Evolutionary conservation across 2,797 vertebrate genomes (phyloP).

Genomic region (Pangasius sanitwongsei): DNA sequence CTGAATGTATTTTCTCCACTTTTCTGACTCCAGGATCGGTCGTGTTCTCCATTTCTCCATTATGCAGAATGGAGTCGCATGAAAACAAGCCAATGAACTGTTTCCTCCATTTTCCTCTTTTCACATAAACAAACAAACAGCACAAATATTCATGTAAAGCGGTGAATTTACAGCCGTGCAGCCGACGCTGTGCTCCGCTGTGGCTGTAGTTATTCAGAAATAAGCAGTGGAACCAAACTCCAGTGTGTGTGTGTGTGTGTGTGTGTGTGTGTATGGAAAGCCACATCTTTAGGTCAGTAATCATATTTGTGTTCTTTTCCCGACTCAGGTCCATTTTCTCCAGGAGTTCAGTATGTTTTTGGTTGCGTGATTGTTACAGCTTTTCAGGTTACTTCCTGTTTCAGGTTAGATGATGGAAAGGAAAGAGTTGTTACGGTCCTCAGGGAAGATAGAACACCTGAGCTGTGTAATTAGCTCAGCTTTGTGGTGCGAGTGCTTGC

Average conservation of each 20-base stretch:
- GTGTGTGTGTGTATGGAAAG: not conserved
- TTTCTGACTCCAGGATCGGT: constrained; percentile 45
- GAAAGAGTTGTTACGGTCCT: not conserved
- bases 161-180: not conserved
- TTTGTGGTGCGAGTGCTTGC: not conserved
- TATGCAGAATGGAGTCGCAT: constrained; percentile 51
- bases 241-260: not conserved
- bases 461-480: not conserved
- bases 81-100: constrained; percentile 43
- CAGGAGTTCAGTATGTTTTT: not conserved
- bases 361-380: not conserved
- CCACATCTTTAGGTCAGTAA: not conserved
- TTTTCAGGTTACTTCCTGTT: not conserved
- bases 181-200: not conserved
- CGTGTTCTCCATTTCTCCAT: constrained; percentile 46
- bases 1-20: constrained; percentile 44
- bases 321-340: not conserved
- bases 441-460: not conserved
- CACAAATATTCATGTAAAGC: not conserved
- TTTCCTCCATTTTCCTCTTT: constrained; percentile 60
- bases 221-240: not conserved
- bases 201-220: not conserved
- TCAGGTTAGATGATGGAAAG: not conserved
- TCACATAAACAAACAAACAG: constrained; percentile 25
- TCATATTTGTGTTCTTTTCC: not conserved